Conservation (phyloP, 2,797 vertebrate genomes). For the Cirrhinus molitorella region DNA sequence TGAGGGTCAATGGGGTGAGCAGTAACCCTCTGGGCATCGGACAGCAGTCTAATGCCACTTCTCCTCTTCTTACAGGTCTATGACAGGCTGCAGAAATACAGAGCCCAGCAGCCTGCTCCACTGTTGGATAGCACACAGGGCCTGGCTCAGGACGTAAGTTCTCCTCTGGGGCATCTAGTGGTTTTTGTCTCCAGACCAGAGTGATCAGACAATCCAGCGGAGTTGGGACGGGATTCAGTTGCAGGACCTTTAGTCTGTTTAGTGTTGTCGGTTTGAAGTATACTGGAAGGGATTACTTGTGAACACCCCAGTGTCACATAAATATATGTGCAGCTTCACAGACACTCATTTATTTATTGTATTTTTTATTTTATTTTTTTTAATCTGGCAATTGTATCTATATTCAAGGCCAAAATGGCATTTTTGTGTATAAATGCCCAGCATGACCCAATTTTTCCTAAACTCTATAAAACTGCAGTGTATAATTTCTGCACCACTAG, state of each 20-base stretch:
- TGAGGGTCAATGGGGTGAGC: not conserved
- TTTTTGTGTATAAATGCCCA: not conserved
- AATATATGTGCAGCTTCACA: constrained; percentile 38
- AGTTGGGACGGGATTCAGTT: constrained; percentile 26
- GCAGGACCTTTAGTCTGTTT: constrained; percentile 29
- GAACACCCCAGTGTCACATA: constrained; percentile 28
- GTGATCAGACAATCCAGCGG: constrained; percentile 20
- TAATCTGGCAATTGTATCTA: constrained; percentile 3
- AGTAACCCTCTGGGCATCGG: constrained; percentile 31
- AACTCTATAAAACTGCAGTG: not conserved
- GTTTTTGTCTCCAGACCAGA: constrained; percentile 33
- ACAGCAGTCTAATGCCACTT: constrained; percentile 21
- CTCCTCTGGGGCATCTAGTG: constrained; percentile 25
- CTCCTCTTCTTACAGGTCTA: constrained; percentile 61
- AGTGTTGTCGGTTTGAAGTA: constrained; percentile 18
- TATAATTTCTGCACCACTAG: constrained; percentile 1
- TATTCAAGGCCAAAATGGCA: constrained; percentile 13
- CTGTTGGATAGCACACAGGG: constrained; percentile 39
- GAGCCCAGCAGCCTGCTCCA: constrained; percentile 36
- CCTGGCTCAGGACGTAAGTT: constrained; percentile 52
- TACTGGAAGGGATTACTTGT: constrained; percentile 15
- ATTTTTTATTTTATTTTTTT: not conserved
- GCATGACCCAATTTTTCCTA: not conserved
- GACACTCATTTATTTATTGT: constrained; percentile 26
- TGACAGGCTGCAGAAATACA: constrained; percentile 53